Conservation (phyloP, 2,888 invertebrate species). For the Xestia sexstrigata region DNA sequence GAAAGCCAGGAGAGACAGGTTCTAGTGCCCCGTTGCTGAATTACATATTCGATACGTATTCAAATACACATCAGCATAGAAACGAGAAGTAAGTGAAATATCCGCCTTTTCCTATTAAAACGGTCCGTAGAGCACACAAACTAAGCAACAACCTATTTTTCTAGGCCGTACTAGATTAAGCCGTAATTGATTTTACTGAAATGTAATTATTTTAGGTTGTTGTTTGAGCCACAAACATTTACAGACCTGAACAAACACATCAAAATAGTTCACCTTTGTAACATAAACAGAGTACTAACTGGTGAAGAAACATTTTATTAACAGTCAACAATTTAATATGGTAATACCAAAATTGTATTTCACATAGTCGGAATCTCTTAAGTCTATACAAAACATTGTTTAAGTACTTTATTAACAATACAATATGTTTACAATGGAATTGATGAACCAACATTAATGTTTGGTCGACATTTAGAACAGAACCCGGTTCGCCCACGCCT, state of each 20-base stretch:
- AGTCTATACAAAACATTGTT: constrained; percentile 34
- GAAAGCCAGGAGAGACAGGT: constrained; percentile 85
- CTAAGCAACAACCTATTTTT: not conserved
- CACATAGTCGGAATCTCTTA: constrained; percentile 10
- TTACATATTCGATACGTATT: constrained; percentile 88
- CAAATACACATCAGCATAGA: constrained; percentile 85
- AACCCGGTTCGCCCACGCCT: constrained; percentile 43
- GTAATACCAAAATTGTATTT: constrained; percentile 38
- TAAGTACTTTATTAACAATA: constrained; percentile 31
- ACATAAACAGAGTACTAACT: not conserved
- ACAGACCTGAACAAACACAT: constrained; percentile 17
- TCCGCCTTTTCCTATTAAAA: not conserved
- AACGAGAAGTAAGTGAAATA: constrained; percentile 83
- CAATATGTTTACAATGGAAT: constrained; percentile 44
- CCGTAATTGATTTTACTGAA: not conserved
- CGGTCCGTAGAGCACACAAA: not conserved
- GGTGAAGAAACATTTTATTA: constrained; percentile 14
- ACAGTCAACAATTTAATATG: constrained; percentile 36
- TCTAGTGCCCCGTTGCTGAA: constrained; percentile 87
- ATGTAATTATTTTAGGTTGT: not conserved
- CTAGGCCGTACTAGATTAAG: not conserved
- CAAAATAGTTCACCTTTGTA: constrained; percentile 8
- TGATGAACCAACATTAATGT: constrained; percentile 49
- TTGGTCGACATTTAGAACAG: constrained; percentile 35
- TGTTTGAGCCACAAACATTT: constrained; percentile 1